A percentile compares a stretch with the other conserved stretches of the same genome.
These are phyloP conservation scores for Matsumyia berberina DNA, from an alignment of 2,888 invertebrate genomes.

Conservation along the genomic window DNA sequence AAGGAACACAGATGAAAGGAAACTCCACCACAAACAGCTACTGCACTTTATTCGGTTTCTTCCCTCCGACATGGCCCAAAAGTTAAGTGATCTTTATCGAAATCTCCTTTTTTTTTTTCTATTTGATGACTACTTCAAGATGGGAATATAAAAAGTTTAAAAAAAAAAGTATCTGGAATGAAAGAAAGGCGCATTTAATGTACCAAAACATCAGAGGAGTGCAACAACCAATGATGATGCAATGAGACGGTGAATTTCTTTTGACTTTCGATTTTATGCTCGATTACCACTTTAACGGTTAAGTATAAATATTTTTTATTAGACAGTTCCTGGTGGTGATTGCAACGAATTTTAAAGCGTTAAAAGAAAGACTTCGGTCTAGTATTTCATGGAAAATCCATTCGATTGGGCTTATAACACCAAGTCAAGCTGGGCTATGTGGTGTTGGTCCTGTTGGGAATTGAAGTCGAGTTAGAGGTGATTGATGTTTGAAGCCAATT, in stretches of 20 bases:
- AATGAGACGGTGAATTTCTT: conserved; percentile 35
- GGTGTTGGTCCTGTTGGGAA: not conserved
- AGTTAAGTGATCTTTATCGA: conserved; percentile 68
- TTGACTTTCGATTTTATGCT: conserved; percentile 45
- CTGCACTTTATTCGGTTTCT: conserved; percentile 27
- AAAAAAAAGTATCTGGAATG: conserved; percentile 15
- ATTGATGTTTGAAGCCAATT: too few species aligned
- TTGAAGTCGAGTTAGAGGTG: too few species aligned
- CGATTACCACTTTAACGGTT: conserved; percentile 39
- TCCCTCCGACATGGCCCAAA: conserved; percentile 10
- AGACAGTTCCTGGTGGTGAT: not conserved
- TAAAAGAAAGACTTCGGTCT: not conserved
- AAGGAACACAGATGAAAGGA: conserved; percentile 49
- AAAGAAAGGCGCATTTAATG: conserved; percentile 30
- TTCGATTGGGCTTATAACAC: not conserved
- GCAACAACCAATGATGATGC: conserved; percentile 50
- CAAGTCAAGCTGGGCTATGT: not conserved
- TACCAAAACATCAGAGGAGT: not conserved
- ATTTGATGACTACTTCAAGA: conserved; percentile 43
- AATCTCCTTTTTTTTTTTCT: conserved; percentile 28
- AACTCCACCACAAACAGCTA: conserved; percentile 44
- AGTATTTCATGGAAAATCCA: not conserved
- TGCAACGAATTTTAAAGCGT: not conserved
- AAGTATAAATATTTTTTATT: conserved; percentile 17
- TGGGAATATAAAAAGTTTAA: conserved; percentile 15